These are phyloP conservation scores for Spilosoma lubricipeda DNA, from an alignment of 2,888 invertebrate genomes.

Conservation along the genomic window DNA sequence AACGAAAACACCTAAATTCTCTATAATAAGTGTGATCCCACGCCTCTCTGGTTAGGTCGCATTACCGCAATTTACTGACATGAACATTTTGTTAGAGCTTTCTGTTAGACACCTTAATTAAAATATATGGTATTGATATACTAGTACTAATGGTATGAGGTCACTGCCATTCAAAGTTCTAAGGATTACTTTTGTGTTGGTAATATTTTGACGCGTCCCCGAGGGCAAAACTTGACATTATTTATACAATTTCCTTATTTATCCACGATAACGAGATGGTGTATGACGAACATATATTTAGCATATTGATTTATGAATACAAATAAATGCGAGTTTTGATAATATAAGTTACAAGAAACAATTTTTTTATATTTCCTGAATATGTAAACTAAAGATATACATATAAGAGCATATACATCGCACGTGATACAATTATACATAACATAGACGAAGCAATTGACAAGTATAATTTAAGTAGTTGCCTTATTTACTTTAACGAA, in stretches of 20 bases:
- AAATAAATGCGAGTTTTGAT: neutral
- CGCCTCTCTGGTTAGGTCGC: slow-evolving; percentile 2
- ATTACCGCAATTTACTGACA: slow-evolving; percentile 11
- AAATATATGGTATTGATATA: slow-evolving; percentile 13
- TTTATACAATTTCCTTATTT: slow-evolving; percentile 13
- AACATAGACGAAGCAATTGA: no score
- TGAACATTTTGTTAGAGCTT: slow-evolving; percentile 16
- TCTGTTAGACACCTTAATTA: slow-evolving; percentile 13
- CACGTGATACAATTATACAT: no score
- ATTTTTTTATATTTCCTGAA: neutral
- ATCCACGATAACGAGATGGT: slow-evolving; percentile 1
- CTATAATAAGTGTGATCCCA: slow-evolving; percentile 19
- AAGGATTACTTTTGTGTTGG: slow-evolving; percentile 20
- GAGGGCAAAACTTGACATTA: neutral
- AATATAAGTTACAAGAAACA: neutral
- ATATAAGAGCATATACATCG: no score
- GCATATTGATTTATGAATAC: slow-evolving; percentile 8
- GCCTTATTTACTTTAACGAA: neutral
- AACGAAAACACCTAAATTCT: slow-evolving; percentile 4
- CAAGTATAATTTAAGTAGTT: no score
- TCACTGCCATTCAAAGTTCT: slow-evolving; percentile 16
- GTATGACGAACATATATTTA: slow-evolving; percentile 3
- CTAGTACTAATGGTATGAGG: slow-evolving; percentile 18
- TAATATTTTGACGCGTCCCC: slow-evolving; percentile 13
- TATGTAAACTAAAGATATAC: no score